These are phyloP conservation scores for Pseudorhiza aurosa DNA, from an alignment of 30 jellyfish, hydroid and myxozoan species.

Conservation along the genomic window DNA sequence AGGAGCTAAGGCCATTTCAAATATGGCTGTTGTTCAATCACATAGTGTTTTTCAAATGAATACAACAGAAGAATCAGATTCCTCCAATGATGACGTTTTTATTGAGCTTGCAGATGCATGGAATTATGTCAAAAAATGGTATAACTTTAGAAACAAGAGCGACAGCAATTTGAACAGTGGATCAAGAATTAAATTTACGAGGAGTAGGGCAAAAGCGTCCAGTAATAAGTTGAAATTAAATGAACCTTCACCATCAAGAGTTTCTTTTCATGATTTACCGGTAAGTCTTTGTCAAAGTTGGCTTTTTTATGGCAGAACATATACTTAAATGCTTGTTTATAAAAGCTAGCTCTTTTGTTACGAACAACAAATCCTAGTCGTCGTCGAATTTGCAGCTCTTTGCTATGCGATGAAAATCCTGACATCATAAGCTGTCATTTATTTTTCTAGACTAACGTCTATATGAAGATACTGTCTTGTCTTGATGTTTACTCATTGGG, in stretches of 20 bases:
- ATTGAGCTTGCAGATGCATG: constrained; percentile 52
- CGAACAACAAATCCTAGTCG: too few relatives aligned
- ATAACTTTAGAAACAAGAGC: constrained; percentile 13
- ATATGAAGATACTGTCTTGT: constrained; percentile 71
- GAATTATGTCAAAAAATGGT: constrained; percentile 65
- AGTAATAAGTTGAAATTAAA: not conserved
- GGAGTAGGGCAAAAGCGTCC: constrained; percentile 11
- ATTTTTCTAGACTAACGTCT: constrained; percentile 47
- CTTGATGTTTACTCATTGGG: constrained; percentile 82
- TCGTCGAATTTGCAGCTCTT: not conserved
- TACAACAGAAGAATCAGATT: constrained; percentile 55
- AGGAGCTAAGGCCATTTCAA: too few relatives aligned
- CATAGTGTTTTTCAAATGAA: constrained; percentile 26
- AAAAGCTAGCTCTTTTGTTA: not conserved
- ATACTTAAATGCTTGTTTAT: not conserved
- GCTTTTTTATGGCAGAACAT: not conserved
- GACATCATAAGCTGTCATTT: not conserved
- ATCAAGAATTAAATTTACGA: constrained; percentile 3
- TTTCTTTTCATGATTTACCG: constrained; percentile 48
- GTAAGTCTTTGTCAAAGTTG: constrained; percentile 6
- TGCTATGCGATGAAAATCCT: not conserved
- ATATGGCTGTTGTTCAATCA: constrained; percentile 33
- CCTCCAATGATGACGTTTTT: constrained; percentile 53
- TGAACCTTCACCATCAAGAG: constrained; percentile 17
- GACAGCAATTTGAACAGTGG: not conserved